A percentile compares a stretch with the other conserved stretches of the same genome.
Conservation (phyloP, 1,140 invertebrate species). For the Pseudobourletiella spinata region DNA sequence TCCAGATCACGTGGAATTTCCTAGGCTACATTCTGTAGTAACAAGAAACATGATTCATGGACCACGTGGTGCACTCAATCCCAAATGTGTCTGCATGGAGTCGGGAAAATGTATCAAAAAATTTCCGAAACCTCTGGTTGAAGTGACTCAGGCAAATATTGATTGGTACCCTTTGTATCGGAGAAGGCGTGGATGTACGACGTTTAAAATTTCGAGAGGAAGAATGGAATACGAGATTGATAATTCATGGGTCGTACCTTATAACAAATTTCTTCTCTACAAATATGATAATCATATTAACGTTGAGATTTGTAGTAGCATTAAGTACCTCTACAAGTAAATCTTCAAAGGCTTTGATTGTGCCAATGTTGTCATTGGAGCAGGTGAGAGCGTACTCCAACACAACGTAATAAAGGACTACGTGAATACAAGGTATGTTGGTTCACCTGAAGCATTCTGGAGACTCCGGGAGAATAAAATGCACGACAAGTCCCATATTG, state of each 20-base stretch:
- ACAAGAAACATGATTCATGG: slow-evolving; percentile 18
- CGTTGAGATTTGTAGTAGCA: slow-evolving; percentile 46
- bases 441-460: slow-evolving; percentile 39
- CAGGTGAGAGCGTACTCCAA: not conserved
- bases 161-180: slow-evolving; percentile 41
- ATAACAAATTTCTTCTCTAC: slow-evolving; percentile 45
- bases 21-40: slow-evolving; percentile 13
- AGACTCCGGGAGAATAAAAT: slow-evolving; percentile 34
- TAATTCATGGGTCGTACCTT: slow-evolving; percentile 48
- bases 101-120: slow-evolving; percentile 38
- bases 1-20: slow-evolving; percentile 30
- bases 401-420: slow-evolving; percentile 32
- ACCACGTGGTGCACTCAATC: slow-evolving; percentile 16
- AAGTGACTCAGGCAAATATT: slow-evolving; percentile 36
- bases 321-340: slow-evolving; percentile 45
- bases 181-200: not conserved
- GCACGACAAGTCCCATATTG: slow-evolving; percentile 33
- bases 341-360: slow-evolving; percentile 33
- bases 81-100: slow-evolving; percentile 33
- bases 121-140: slow-evolving; percentile 32
- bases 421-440: slow-evolving; percentile 36
- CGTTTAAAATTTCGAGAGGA: not conserved
- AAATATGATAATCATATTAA: slow-evolving; percentile 47
- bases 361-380: slow-evolving; percentile 8
- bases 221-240: slow-evolving; percentile 37